Evolutionary conservation across 2,113 vertebrate genomes (phyloP).

Genomic region (Psilopogon haemacephalus): DNA sequence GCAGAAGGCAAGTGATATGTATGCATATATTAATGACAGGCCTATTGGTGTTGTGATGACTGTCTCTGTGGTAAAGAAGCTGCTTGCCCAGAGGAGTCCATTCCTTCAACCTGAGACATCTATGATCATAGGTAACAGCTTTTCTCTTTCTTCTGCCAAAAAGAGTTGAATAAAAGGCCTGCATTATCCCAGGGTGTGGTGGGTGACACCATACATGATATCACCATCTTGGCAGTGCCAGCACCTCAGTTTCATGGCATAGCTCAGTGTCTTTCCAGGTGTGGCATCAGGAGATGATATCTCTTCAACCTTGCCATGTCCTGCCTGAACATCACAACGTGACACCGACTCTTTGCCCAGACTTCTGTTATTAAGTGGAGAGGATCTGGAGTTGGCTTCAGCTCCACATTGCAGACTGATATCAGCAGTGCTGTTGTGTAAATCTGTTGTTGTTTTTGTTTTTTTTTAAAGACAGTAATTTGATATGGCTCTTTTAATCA

Average conservation of each 20-base stretch:
- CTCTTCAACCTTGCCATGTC: not conserved
- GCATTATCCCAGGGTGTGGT: slow-evolving; percentile 38
- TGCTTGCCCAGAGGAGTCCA: not conserved
- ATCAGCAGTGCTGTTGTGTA: not conserved
- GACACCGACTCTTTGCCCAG: not conserved
- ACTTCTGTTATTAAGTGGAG: not conserved
- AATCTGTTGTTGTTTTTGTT: not conserved
- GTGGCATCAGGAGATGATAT: slow-evolving; percentile 23
- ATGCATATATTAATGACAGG: not conserved
- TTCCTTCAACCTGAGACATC: not conserved
- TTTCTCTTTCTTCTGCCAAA: not conserved
- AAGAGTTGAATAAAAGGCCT: not conserved
- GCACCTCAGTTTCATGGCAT: not conserved
- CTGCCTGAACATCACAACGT: not conserved
- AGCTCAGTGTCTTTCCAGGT: not conserved
- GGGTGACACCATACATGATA: not conserved
- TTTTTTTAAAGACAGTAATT: not conserved
- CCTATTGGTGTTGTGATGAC: not conserved
- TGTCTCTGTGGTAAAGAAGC: not conserved
- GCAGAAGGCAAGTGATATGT: not conserved
- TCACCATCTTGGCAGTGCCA: not conserved
- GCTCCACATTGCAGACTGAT: not conserved
- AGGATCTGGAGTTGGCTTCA: not conserved
- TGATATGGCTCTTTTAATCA: not conserved
- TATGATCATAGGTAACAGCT: not conserved